A percentile compares a stretch with the other conserved stretches of the same genome.
phyloP scores from a whole-genome alignment of 64 coral and sea anemone species.

The Dendrophyllia cribrosa region DNA sequence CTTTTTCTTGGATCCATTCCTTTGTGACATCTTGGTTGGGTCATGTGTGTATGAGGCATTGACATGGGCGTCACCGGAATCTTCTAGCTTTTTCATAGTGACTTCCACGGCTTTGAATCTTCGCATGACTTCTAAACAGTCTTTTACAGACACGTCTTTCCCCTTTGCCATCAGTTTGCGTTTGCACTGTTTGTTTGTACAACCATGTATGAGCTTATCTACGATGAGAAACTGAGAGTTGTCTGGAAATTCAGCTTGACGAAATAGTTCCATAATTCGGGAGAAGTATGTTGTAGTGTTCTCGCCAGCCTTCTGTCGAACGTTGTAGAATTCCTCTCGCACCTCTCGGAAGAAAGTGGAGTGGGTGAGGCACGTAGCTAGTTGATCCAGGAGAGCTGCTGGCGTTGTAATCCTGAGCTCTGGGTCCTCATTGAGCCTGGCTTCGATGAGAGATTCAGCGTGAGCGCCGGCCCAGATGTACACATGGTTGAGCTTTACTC shows the following conservation, averaged over 20 bases:
- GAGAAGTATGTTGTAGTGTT: constrained; percentile 54
- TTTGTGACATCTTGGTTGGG: constrained; percentile 55
- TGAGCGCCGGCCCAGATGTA: constrained; percentile 80
- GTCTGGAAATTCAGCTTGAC: constrained; percentile 72
- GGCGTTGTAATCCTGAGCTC: constrained; percentile 14
- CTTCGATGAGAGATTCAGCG: constrained; percentile 78
- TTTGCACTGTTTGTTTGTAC: constrained; percentile 50
- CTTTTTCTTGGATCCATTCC: constrained; percentile 47
- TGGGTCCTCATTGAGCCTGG: constrained; percentile 67
- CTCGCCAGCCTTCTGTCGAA: constrained; percentile 33
- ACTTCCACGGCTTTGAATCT: constrained; percentile 28
- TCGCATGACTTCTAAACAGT: constrained; percentile 54
- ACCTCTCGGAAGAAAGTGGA: constrained; percentile 64
- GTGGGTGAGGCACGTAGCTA: constrained; percentile 73
- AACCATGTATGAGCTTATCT: constrained; percentile 70
- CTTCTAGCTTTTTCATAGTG: constrained; percentile 61
- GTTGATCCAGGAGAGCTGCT: constrained; percentile 60
- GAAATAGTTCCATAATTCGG: constrained; percentile 56
- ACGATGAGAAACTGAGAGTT: constrained; percentile 65
- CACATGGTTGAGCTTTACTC: constrained; percentile 64
- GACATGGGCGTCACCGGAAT: constrained; percentile 9
- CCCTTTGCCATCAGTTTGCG: constrained; percentile 67
- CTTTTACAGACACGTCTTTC: constrained; percentile 46
- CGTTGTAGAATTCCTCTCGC: constrained; percentile 75
- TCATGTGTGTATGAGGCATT: constrained; percentile 43